Conservation (phyloP, 2,888 invertebrate genomes). For the Epirrhoe tristata region DNA sequence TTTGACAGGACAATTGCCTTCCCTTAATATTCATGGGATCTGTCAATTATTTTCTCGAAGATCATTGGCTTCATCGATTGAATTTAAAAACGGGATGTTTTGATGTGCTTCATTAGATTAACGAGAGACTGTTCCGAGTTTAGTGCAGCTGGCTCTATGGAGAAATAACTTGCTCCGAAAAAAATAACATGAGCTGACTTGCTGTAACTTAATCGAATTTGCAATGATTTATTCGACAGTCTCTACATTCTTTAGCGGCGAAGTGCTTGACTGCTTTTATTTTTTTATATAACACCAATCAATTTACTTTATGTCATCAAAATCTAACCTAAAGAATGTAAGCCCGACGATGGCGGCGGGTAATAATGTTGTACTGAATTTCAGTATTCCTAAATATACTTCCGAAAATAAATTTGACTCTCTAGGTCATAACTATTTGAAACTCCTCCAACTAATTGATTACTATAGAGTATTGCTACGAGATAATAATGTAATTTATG, state of each 20-base stretch:
- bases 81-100: constrained; percentile 46
- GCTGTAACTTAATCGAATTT: neutral
- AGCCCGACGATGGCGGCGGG: no score
- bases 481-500: constrained; percentile 27
- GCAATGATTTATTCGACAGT: neutral
- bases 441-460: neutral
- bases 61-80: constrained; percentile 45
- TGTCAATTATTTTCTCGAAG: constrained; percentile 60
- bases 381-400: no score
- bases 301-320: no score
- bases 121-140: constrained; percentile 30
- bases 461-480: neutral
- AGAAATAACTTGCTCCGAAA: neutral
- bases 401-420: neutral
- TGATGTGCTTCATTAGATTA: constrained; percentile 47
- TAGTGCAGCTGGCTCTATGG: constrained; percentile 13
- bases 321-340: no score
- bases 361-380: no score
- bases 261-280: neutral
- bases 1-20: constrained; percentile 67
- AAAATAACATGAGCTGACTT: neutral
- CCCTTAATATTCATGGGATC: constrained; percentile 64
- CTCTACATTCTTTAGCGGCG: neutral
- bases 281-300: no score
- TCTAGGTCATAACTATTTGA: neutral